Percentiles rank a stretch among this genome's conserved stretches.
Conservation (phyloP, 2,797 vertebrate species). For the Gambusia yucatana region DNA sequence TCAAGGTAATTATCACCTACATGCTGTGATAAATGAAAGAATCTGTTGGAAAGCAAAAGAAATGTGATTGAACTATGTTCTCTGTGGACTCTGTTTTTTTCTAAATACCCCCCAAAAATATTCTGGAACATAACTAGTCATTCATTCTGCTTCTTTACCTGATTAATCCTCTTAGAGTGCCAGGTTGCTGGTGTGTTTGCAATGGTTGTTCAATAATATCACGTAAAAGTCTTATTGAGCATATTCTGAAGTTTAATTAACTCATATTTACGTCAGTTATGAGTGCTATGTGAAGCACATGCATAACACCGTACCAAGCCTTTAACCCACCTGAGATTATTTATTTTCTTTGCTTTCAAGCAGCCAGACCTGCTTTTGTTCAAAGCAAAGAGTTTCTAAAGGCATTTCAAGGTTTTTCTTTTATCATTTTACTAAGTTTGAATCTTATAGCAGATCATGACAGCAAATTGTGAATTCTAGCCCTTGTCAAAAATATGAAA, state of each 20-base stretch:
- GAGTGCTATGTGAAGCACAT: not conserved
- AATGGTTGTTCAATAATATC: not conserved
- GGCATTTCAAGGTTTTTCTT: not conserved
- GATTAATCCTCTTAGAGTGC: not conserved
- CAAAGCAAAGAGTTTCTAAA: not conserved
- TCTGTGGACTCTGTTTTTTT: not conserved
- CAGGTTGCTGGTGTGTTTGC: not conserved
- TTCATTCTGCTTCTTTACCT: not conserved
- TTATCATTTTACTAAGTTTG: not conserved
- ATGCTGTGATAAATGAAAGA: slow-evolving; percentile 11
- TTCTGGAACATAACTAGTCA: not conserved
- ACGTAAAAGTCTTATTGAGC: not conserved
- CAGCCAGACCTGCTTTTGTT: not conserved
- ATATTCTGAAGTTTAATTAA: not conserved
- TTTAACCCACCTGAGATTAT: not conserved
- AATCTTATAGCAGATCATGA: not conserved
- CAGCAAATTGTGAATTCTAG: not conserved
- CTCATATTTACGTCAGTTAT: not conserved
- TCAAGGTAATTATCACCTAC: slow-evolving; percentile 1
- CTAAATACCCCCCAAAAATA: not conserved
- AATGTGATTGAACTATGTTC: not conserved
- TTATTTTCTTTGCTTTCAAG: not conserved
- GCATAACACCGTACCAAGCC: not conserved
- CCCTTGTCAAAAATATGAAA: not conserved
- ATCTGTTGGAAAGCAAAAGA: not conserved